These are phyloP conservation scores for Dipodomys ordii DNA, from an alignment of 2,113 vertebrate species.

Conservation along the genomic window DNA sequence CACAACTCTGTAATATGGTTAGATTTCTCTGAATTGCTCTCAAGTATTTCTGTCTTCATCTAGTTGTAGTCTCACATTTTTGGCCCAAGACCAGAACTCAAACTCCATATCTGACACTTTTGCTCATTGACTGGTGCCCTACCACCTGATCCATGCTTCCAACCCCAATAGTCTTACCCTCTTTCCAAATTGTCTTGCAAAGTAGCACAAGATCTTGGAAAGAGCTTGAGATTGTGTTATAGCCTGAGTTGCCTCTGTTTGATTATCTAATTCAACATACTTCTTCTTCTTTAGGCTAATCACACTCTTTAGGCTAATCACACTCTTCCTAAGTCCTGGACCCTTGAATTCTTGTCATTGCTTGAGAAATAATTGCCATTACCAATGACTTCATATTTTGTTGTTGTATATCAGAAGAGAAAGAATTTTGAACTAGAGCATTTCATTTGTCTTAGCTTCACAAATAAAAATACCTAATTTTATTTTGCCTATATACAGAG, in stretches of 20 bases:
- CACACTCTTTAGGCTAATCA: background rate
- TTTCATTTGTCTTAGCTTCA: conserved; percentile 45
- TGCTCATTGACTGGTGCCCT: too few species aligned
- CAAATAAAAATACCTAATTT: background rate
- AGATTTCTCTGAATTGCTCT: background rate
- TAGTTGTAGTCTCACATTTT: background rate
- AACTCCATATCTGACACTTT: too few species aligned
- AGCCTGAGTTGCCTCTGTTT: background rate
- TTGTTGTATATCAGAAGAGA: background rate
- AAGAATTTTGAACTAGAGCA: background rate
- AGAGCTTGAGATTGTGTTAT: background rate
- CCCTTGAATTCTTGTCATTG: background rate
- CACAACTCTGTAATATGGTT: background rate
- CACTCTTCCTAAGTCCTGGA: background rate
- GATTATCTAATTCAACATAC: background rate
- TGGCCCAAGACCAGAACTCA: background rate
- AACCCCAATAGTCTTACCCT: background rate
- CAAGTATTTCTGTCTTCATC: background rate
- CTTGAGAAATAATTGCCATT: conserved; percentile 1
- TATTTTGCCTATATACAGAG: background rate
- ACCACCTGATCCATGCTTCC: too few species aligned
- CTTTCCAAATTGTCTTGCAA: background rate
- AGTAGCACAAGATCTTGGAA: background rate
- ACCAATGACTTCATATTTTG: background rate
- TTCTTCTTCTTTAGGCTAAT: background rate